Percentiles rank a stretch among this genome's conserved stretches.
Conservation (phyloP, 2,888 invertebrate genomes). For the Machimus rusticus region DNA sequence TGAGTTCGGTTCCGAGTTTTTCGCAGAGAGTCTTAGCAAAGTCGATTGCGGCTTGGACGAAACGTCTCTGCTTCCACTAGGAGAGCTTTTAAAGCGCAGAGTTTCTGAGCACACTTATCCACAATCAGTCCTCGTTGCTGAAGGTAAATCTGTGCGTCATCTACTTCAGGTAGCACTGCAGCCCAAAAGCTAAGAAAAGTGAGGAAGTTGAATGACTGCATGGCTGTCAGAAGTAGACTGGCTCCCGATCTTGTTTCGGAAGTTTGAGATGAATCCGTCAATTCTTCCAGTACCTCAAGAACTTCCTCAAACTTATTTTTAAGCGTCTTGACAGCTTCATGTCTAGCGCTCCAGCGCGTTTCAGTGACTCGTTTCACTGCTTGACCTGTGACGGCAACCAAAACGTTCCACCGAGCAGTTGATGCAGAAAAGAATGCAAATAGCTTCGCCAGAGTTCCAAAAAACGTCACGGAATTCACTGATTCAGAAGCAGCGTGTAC, state of each 20-base stretch:
- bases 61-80: no score
- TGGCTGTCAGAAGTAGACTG: neutral
- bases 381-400: neutral
- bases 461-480: neutral
- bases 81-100: no score
- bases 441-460: neutral
- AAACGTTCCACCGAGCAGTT: neutral
- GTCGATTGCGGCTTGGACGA: no score
- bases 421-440: neutral
- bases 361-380: neutral
- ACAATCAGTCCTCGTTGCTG: no score
- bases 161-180: no score
- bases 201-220: neutral
- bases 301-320: neutral
- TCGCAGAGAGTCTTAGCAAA: no score
- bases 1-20: no score
- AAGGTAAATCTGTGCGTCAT: no score
- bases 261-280: neutral
- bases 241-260: neutral
- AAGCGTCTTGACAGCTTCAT: neutral
- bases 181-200: neutral
- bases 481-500: neutral
- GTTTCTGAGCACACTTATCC: no score
- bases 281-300: neutral
- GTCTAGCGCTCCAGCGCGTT: constrained; percentile 13